Percentiles rank a stretch among this genome's conserved stretches.
phyloP scores from a whole-genome alignment of 2,113 vertebrate species.

The Felis catus region DNA sequence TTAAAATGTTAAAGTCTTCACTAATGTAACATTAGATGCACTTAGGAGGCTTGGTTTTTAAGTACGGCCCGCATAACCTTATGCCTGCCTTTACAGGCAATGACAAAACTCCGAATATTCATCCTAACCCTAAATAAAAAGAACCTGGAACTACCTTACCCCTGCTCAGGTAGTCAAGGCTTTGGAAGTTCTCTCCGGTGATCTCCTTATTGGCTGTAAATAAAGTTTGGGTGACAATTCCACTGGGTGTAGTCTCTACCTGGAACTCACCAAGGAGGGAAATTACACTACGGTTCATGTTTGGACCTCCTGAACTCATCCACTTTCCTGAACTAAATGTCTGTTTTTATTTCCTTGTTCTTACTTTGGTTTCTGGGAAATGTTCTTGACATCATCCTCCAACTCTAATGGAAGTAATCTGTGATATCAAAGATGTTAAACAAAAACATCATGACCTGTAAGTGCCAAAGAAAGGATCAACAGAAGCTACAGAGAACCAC shows the following conservation, averaged over 20 bases:
- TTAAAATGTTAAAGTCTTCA: background rate
- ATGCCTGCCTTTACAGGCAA: background rate
- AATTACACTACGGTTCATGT: background rate
- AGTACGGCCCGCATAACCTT: background rate
- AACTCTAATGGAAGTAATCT: background rate
- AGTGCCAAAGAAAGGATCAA: background rate
- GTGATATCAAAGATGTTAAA: background rate
- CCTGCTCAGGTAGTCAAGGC: background rate
- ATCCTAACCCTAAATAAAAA: background rate
- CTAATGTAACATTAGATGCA: background rate
- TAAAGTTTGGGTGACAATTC: background rate
- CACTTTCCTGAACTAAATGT: background rate
- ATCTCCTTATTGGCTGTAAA: background rate
- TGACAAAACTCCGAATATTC: background rate
- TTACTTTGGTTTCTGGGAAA: background rate
- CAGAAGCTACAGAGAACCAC: background rate
- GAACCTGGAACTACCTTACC: background rate
- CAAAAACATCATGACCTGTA: too few species aligned
- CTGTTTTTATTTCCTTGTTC: background rate
- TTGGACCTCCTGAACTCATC: background rate
- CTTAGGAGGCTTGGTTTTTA: background rate
- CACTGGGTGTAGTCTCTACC: background rate
- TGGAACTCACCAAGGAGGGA: background rate
- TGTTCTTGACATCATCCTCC: background rate
- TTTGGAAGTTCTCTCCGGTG: background rate